phyloP scores from a whole-genome alignment of 2,888 invertebrate genomes.

The Xestia c-nigrum region DNA sequence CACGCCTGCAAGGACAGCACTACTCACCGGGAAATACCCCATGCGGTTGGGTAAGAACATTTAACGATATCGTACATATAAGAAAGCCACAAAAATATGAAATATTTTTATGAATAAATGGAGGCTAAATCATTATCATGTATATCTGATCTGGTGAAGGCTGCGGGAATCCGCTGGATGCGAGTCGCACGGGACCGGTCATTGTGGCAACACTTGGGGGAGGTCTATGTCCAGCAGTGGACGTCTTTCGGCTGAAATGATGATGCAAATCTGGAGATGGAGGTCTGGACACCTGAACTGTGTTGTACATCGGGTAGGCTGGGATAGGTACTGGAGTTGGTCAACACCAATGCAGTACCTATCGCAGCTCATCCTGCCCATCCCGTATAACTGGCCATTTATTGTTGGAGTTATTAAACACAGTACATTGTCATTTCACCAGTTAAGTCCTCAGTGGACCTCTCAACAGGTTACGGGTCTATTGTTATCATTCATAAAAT shows the following conservation, averaged over 20 bases:
- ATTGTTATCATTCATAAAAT: background rate
- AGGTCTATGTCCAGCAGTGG: too few relatives aligned
- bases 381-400: background rate
- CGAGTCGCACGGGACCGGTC: too few relatives aligned
- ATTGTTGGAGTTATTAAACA: background rate
- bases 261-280: background rate
- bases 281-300: background rate
- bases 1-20: constrained; percentile 95
- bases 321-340: too few relatives aligned
- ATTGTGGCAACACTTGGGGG: too few relatives aligned
- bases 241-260: too few relatives aligned
- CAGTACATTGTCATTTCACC: background rate
- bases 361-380: too few relatives aligned
- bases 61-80: background rate
- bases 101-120: too few relatives aligned
- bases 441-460: background rate
- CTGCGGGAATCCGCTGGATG: too few relatives aligned
- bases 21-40: constrained; percentile 96
- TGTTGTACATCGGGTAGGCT: background rate
- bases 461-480: background rate
- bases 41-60: constrained; percentile 93
- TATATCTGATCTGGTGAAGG: too few relatives aligned
- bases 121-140: too few relatives aligned
- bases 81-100: too few relatives aligned
- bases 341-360: too few relatives aligned